Conservation (phyloP, 2,113 vertebrate species). For the Phocoena sinus region DNA sequence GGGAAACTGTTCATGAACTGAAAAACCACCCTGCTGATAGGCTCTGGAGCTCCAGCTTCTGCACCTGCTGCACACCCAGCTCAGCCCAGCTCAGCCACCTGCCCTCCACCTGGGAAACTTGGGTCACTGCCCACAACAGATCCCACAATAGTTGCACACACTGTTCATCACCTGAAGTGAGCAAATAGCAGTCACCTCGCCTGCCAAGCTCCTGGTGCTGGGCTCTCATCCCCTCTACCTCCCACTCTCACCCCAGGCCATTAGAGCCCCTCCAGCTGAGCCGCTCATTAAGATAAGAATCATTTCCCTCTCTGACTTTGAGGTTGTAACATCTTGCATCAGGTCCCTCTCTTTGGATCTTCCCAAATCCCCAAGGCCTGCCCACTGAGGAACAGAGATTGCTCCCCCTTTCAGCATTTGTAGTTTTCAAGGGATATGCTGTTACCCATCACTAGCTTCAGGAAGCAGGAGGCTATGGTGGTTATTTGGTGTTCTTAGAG, state of each 20-base stretch:
- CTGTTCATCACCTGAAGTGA: background rate
- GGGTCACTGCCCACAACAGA: background rate
- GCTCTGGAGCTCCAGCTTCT: conserved; percentile 67
- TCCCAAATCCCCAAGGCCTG: conserved; percentile 60
- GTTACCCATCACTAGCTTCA: background rate
- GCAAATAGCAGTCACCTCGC: background rate
- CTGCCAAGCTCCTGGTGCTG: background rate
- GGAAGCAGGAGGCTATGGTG: background rate
- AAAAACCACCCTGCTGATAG: conserved; percentile 46
- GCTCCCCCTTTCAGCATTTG: conserved; percentile 50
- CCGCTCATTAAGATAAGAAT: conserved; percentile 69
- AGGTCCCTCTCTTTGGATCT: conserved; percentile 53
- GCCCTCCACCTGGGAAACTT: background rate
- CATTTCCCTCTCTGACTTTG: conserved; percentile 71
- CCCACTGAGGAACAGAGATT: conserved; percentile 46
- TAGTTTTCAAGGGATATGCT: background rate
- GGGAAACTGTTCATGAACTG: conserved; percentile 74
- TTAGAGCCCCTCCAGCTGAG: conserved; percentile 63
- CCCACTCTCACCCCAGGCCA: conserved; percentile 24
- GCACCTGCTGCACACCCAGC: conserved; percentile 56
- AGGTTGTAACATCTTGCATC: conserved; percentile 70
- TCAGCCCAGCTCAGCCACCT: conserved; percentile 57
- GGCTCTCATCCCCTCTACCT: background rate
- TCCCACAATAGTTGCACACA: background rate
- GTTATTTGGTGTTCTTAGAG: background rate